A percentile compares a stretch with the other conserved stretches of the same genome.
Conservation (phyloP, 2,797 vertebrate species). For the Typhlichthys subterraneus region DNA sequence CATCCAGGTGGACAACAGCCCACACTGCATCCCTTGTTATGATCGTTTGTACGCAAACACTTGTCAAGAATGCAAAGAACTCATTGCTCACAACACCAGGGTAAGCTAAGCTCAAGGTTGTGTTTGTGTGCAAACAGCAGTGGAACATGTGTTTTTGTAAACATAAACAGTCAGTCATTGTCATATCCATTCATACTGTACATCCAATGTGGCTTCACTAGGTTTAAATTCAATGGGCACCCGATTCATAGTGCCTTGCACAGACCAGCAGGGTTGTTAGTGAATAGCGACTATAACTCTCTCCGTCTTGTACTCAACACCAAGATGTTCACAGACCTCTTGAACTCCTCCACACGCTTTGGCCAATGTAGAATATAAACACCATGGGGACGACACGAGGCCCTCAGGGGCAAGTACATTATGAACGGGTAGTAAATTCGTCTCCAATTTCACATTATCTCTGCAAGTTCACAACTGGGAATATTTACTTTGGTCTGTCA, state of each 20-base stretch:
- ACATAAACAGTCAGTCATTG: not conserved
- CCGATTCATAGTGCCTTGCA: not conserved
- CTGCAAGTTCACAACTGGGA: conserved; percentile 15
- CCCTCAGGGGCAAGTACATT: conserved; percentile 39
- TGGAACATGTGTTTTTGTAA: conserved; percentile 2
- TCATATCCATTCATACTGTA: too few species aligned
- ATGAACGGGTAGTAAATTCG: conserved; percentile 25
- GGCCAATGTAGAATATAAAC: conserved; percentile 35
- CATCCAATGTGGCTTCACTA: too few species aligned
- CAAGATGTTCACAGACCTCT: conserved; percentile 24
- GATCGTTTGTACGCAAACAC: conserved; percentile 90
- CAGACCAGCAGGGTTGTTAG: conserved; percentile 14
- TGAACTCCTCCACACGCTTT: conserved; percentile 14
- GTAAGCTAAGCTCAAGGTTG: conserved; percentile 66
- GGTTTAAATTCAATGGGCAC: too few species aligned
- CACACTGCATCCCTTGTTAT: conserved; percentile 93
- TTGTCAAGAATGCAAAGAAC: conserved; percentile 90
- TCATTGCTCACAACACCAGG: conserved; percentile 88
- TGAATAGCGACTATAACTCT: too few species aligned
- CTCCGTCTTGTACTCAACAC: conserved; percentile 9
- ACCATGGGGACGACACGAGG: conserved; percentile 29
- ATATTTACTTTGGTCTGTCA: conserved; percentile 52
- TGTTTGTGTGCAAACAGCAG: not conserved
- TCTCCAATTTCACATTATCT: not conserved
- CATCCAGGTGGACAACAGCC: conserved; percentile 87